Conservation (phyloP, 2,888 invertebrate genomes). For the Tuberolachnus salignus region DNA sequence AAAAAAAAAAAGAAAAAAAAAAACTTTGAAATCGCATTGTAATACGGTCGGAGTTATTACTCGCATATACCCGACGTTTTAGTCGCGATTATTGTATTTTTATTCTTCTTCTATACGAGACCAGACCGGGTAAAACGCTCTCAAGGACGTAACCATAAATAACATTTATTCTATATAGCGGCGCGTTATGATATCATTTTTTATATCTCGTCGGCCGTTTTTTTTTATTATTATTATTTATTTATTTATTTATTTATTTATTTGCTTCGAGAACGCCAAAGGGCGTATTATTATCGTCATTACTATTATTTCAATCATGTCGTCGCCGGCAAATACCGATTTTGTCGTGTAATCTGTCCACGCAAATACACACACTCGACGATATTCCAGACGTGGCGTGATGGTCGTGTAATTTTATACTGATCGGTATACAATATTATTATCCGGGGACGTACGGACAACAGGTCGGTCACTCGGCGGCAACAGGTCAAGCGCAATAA, state of each 20-base stretch:
- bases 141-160: slow-evolving; percentile 41
- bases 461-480: slow-evolving; percentile 18
- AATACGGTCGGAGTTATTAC: background rate
- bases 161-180: slow-evolving; percentile 35
- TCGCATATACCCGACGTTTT: slow-evolving; percentile 15
- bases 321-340: slow-evolving; percentile 25
- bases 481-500: slow-evolving; percentile 25
- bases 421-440: too few relatives aligned
- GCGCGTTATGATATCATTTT: too few relatives aligned
- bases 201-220: too few relatives aligned
- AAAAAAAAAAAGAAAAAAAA: too few relatives aligned
- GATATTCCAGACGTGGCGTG: background rate
- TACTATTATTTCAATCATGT: too few relatives aligned
- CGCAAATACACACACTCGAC: background rate
- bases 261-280: background rate
- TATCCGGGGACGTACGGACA: background rate
- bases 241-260: too few relatives aligned
- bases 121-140: slow-evolving; percentile 5
- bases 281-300: too few relatives aligned
- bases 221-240: too few relatives aligned
- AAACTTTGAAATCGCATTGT: background rate
- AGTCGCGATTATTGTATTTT: background rate
- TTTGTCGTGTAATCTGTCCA: slow-evolving; percentile 17
- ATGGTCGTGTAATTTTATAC: background rate
- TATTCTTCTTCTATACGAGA: background rate